Evolutionary conservation across 2,113 vertebrate genomes (phyloP).

Genomic region (Anoplopoma fimbria): DNA sequence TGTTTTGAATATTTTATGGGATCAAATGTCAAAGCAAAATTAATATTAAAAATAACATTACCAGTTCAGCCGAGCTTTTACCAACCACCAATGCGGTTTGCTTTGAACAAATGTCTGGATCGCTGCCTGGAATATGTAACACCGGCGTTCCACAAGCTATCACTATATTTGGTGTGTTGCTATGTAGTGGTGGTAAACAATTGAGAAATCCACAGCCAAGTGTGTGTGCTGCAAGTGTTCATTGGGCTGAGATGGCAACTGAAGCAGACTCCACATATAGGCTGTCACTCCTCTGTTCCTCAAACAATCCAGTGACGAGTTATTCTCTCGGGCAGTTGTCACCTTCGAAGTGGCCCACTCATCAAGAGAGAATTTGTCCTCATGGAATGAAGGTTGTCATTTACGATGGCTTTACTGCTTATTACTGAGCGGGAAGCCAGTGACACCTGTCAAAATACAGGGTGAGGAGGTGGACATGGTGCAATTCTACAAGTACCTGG

Average conservation of each 20-base stretch:
- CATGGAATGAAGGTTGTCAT: conserved; percentile 73
- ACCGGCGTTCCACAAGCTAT: conserved; percentile 32
- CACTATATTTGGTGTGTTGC: conserved; percentile 50
- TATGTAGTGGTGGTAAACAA: conserved; percentile 30
- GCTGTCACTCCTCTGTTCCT: conserved; percentile 61
- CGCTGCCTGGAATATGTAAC: conserved; percentile 25
- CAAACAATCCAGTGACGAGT: conserved; percentile 65
- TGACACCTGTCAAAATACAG: conserved; percentile 74
- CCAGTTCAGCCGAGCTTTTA: conserved; percentile 33
- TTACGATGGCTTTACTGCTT: conserved; percentile 65
- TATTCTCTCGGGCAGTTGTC: conserved; percentile 67
- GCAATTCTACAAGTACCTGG: conserved; percentile 51
- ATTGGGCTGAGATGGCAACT: conserved; percentile 49
- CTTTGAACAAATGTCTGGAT: conserved; percentile 30
- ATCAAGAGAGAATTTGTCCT: conserved; percentile 67
- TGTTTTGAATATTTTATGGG: conserved; percentile 46
- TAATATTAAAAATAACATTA: conserved; percentile 42
- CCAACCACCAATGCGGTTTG: not conserved
- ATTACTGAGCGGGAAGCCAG: conserved; percentile 64
- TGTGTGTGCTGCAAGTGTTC: conserved; percentile 55
- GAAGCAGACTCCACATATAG: conserved; percentile 39
- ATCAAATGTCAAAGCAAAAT: conserved; percentile 40
- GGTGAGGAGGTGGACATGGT: conserved; percentile 66
- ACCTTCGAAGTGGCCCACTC: conserved; percentile 68
- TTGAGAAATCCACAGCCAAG: conserved; percentile 47